Evolutionary conservation across 2,797 vertebrate genomes (phyloP).

Genomic region (Tiaroga cobitis): DNA sequence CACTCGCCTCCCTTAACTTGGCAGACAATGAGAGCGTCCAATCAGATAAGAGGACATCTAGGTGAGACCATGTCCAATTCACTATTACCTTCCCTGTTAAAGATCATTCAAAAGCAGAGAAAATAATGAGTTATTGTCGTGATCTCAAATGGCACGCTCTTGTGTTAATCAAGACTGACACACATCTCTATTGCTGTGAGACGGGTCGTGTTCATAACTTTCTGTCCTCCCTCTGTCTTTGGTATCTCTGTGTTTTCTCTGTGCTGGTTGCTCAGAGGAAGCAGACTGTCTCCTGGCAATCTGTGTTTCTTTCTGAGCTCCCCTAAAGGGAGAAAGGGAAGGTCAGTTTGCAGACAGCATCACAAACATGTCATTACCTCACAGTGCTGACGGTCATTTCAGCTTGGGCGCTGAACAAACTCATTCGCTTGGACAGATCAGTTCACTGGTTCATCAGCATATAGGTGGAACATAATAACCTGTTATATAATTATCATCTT

Average conservation of each 20-base stretch:
- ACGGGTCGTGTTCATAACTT: background rate
- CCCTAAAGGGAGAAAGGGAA: slow-evolving; percentile 82
- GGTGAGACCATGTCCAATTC: slow-evolving; percentile 74
- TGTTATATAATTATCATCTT: background rate
- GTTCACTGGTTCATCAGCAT: slow-evolving; percentile 2
- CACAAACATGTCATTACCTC: slow-evolving; percentile 31
- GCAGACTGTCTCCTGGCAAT: slow-evolving; percentile 77
- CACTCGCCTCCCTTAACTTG: slow-evolving; percentile 93
- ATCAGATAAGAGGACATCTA: slow-evolving; percentile 89
- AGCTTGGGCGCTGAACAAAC: background rate
- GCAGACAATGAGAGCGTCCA: slow-evolving; percentile 88
- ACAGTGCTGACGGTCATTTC: slow-evolving; percentile 16
- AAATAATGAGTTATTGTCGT: background rate
- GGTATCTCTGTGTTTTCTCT: slow-evolving; percentile 7
- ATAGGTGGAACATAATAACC: background rate
- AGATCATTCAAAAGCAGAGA: background rate
- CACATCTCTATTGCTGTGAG: slow-evolving; percentile 10
- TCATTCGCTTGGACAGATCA: slow-evolving; percentile 30
- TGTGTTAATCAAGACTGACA: background rate
- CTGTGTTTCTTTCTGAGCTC: slow-evolving; percentile 82
- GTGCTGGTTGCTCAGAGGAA: slow-evolving; percentile 73
- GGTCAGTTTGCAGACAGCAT: slow-evolving; percentile 74
- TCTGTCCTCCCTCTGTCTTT: slow-evolving; percentile 26
- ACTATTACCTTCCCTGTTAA: background rate
- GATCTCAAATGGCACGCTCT: background rate